phyloP scores from a whole-genome alignment of 2,113 vertebrate species.

The Burhinus oedicnemus region DNA sequence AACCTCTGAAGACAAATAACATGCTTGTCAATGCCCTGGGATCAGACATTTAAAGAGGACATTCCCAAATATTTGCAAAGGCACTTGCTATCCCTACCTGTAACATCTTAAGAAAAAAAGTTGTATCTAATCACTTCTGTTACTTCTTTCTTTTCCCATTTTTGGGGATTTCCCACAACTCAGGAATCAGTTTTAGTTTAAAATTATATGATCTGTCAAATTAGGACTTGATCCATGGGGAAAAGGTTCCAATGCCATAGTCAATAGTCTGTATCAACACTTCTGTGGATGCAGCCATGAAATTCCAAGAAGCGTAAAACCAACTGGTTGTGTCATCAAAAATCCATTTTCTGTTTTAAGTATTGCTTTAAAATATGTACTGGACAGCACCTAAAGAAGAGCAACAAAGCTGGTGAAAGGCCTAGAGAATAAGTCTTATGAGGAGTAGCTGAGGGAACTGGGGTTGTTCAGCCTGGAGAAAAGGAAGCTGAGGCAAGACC shows the following conservation, averaged over 20 bases:
- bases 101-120: neutral
- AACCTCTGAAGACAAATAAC: neutral
- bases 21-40: neutral
- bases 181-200: neutral
- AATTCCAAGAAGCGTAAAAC: neutral
- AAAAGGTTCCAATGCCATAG: neutral
- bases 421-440: neutral
- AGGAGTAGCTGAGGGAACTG: neutral
- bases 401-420: neutral
- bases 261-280: neutral
- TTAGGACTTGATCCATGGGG: neutral
- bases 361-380: neutral
- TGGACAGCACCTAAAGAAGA: rapidly evolving
- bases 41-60: neutral
- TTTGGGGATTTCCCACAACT: neutral
- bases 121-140: neutral
- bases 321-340: neutral
- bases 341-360: neutral
- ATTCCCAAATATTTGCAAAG: neutral
- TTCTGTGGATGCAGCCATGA: neutral
- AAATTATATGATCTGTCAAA: neutral
- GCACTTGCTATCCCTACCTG: neutral
- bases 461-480: neutral
- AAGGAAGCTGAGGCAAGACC: neutral
- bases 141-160: neutral